Evolutionary conservation across 1,140 invertebrate species (phyloP).

Genomic region (Penaeus vannamei): DNA sequence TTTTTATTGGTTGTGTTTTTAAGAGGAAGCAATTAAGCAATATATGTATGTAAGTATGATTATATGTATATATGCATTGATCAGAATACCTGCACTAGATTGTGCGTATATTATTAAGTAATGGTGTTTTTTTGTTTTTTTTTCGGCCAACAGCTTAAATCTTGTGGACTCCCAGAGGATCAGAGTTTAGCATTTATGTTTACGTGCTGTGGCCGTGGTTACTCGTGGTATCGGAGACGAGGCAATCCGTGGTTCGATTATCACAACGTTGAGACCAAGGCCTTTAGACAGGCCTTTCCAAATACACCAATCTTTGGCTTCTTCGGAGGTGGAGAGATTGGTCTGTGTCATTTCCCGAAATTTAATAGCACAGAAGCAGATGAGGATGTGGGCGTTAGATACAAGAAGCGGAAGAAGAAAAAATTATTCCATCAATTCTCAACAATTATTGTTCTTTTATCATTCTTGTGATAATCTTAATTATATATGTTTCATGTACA

Average conservation of each 20-base stretch:
- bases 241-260: conserved; percentile 46
- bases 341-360: conserved; percentile 71
- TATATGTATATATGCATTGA: too few relatives aligned
- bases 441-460: conserved; percentile 57
- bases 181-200: conserved; percentile 39
- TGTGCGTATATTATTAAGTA: too few relatives aligned
- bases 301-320: conserved; percentile 76
- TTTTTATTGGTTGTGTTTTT: too few relatives aligned
- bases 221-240: conserved; percentile 69
- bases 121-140: neutral
- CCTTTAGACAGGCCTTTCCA: conserved; percentile 77
- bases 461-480: conserved; percentile 52
- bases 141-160: conserved; percentile 2
- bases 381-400: neutral
- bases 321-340: conserved; percentile 78
- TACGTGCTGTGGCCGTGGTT: conserved; percentile 28
- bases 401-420: conserved; percentile 46
- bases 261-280: conserved; percentile 75
- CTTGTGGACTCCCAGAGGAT: conserved; percentile 32
- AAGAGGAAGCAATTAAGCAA: too few relatives aligned
- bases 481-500: too few relatives aligned
- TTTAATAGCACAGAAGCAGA: conserved; percentile 48
- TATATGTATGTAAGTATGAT: too few relatives aligned
- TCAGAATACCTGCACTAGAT: too few relatives aligned
- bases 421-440: conserved; percentile 57